phyloP scores from a whole-genome alignment of 1,140 invertebrate genomes.

The Drosophila pectinifera region DNA sequence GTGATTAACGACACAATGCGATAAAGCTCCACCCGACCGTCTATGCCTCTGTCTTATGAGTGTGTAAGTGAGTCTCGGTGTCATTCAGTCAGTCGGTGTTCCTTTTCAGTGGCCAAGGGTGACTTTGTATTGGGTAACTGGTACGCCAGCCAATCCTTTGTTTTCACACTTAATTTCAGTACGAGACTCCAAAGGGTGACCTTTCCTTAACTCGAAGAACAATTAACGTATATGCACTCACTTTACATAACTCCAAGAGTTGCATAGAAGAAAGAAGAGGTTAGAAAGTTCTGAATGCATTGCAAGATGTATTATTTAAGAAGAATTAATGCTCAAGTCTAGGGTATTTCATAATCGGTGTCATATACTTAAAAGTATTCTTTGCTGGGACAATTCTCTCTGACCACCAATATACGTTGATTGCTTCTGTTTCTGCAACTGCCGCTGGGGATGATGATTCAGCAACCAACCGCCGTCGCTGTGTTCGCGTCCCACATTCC shows the following conservation, averaged over 20 bases:
- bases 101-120: conserved; percentile 23
- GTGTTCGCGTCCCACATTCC: background rate
- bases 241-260: conserved; percentile 11
- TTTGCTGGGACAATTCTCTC: conserved; percentile 34
- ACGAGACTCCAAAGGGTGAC: conserved; percentile 3
- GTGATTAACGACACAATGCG: conserved; percentile 55
- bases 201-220: conserved; percentile 8
- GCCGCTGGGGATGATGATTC: conserved; percentile 48
- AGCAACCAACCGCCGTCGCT: conserved; percentile 9
- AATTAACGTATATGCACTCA: conserved; percentile 2
- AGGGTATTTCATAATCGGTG: conserved; percentile 4
- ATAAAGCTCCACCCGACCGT: conserved; percentile 31
- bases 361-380: conserved; percentile 2
- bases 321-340: background rate
- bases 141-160: conserved; percentile 6
- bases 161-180: conserved; percentile 5
- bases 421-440: conserved; percentile 30
- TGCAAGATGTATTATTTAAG: too few species aligned
- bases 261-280: background rate
- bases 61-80: conserved; percentile 11
- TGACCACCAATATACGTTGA: conserved; percentile 12
- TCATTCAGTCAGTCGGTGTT: background rate
- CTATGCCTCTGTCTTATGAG: background rate
- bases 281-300: background rate
- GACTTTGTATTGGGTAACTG: conserved; percentile 11